These are phyloP conservation scores for Hylaea fasciaria DNA, from an alignment of 2,888 invertebrate species.

Conservation along the genomic window DNA sequence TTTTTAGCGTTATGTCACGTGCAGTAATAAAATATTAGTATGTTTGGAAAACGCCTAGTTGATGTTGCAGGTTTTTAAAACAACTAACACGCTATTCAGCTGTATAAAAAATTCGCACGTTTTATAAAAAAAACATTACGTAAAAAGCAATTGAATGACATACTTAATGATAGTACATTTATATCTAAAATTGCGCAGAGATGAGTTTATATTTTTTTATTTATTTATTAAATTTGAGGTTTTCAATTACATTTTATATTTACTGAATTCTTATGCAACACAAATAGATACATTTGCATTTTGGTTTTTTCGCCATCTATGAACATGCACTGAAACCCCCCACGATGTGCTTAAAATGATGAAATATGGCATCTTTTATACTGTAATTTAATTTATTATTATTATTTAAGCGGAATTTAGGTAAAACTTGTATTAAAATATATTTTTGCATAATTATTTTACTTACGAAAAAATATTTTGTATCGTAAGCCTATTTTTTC, in stretches of 20 bases:
- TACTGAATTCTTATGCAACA: too few relatives aligned
- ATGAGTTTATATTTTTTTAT: too few relatives aligned
- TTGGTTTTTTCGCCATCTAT: too few relatives aligned
- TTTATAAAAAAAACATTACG: background rate
- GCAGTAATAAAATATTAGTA: conserved; percentile 31
- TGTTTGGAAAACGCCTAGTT: conserved; percentile 36
- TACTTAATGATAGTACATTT: too few relatives aligned
- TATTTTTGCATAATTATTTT: conserved; percentile 30
- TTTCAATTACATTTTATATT: too few relatives aligned
- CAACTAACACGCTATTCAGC: conserved; percentile 5
- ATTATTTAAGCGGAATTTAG: conserved; percentile 15
- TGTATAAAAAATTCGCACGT: background rate
- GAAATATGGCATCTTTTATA: background rate
- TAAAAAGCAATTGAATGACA: conserved; percentile 1
- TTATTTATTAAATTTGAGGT: too few relatives aligned
- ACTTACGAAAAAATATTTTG: background rate
- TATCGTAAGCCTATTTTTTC: conserved; percentile 4
- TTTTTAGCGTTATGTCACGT: conserved; percentile 38
- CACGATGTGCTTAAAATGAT: background rate
- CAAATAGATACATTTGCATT: too few relatives aligned
- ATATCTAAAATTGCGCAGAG: too few relatives aligned
- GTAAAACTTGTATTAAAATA: conserved; percentile 18
- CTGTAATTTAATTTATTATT: conserved; percentile 19
- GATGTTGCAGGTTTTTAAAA: conserved; percentile 25
- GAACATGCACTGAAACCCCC: too few relatives aligned